Base-by-base conservation (phyloP, 2,888 invertebrate species). In the Mactromeris polynyma region DNA sequence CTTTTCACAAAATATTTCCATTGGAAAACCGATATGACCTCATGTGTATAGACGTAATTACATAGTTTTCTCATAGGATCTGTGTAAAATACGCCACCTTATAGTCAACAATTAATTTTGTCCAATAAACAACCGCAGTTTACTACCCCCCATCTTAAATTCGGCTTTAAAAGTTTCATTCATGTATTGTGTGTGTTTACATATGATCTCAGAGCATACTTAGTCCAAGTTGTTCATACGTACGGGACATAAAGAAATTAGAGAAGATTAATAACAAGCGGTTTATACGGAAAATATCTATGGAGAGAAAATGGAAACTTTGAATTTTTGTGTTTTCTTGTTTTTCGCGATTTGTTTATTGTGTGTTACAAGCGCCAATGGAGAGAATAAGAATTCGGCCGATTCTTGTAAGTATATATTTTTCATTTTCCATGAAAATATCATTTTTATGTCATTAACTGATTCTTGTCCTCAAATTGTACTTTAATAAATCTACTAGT, bases 1-100 rank as follows among this genome's bases (percentile, higher is more conserved):
- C 73, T 73, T 73, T 73, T 73, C 73, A 73, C 36, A 73, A 73
- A 73, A 33, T 73, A 73, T 73, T 73, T 73, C 73, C 2, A 73
- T 33, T 73, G 73, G 73, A 73, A 73, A 73, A 73, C 73, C 73
- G 73, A 73, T 73, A 73, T 73, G 73, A 73, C 73, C 73, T 33
- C 6, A 33, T 73, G 36, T 36, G 73, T 73, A 73, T 36, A 64
- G 26, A 64, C n/a, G 58, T n/a, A 64, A 64, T 64, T 64, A 64
- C 58, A 73, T 19, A 33, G 33, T 73, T 73, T 73, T 36, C 73
- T 36, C 73, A 73, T 36, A 73, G 36, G 26, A 26, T 19, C 36
- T 73, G 19, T 19, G n/a, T 14, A n/a, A 58, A 21, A 58, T 19
- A 58, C 36, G 73, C 19, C 11, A 19, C 73, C 3, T 73, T 21